These are phyloP conservation scores for Cebidichthys violaceus DNA, from an alignment of 2,113 vertebrate species.

Conservation along the genomic window DNA sequence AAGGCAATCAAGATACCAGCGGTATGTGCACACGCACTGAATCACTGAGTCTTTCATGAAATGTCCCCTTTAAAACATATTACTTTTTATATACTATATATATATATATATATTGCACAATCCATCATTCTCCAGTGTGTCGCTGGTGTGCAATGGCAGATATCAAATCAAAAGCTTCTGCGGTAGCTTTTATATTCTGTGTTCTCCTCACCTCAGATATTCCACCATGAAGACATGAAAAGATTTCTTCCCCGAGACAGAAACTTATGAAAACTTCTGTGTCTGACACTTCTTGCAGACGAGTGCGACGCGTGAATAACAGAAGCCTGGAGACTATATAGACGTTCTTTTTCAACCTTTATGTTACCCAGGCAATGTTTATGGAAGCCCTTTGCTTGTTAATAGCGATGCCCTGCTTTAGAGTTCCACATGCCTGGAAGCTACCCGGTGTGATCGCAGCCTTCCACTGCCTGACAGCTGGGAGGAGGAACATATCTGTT, in stretches of 20 bases:
- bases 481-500: too few relatives aligned
- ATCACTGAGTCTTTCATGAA: background rate
- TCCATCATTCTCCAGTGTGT: background rate
- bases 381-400: slow-evolving; percentile 16
- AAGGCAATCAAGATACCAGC: background rate
- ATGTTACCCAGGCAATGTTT: slow-evolving; percentile 9
- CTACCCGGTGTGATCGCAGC: too few relatives aligned
- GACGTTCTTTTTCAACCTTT: slow-evolving; percentile 17
- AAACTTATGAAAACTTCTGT: slow-evolving; percentile 42
- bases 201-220: slow-evolving; percentile 28
- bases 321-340: slow-evolving; percentile 17
- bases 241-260: slow-evolving; percentile 3
- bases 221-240: slow-evolving; percentile 19
- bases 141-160: background rate
- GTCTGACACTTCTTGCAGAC: slow-evolving; percentile 10
- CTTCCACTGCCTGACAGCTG: too few relatives aligned
- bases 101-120: background rate
- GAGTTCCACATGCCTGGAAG: background rate
- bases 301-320: slow-evolving; percentile 2
- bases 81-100: background rate
- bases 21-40: background rate
- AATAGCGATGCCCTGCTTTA: background rate
- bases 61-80: background rate
- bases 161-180: slow-evolving; percentile 28
- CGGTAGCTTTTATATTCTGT: background rate